A percentile compares a stretch with the other conserved stretches of the same genome.
Conservation (phyloP, 2,797 vertebrate genomes). For the Antennarius maculatus region DNA sequence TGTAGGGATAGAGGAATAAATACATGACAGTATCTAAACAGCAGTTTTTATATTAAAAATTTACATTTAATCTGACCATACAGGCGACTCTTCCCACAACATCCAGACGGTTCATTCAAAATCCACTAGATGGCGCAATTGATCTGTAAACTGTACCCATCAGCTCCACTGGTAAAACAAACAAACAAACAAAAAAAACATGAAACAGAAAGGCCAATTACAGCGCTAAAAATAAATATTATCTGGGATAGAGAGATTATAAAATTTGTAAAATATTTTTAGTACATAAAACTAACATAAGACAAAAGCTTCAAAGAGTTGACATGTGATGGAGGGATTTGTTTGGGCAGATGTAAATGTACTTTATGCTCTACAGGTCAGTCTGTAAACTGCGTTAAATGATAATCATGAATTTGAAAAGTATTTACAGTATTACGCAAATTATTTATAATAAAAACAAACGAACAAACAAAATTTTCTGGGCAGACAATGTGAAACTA, state of each 20-base stretch:
- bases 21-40: no score
- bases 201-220: conserved; percentile 41
- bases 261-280: conserved; percentile 16
- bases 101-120: neutral
- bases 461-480: no score
- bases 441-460: no score
- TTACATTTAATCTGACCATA: conserved; percentile 44
- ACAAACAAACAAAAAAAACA: neutral
- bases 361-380: conserved; percentile 24
- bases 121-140: conserved; percentile 64
- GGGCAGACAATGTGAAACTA: no score
- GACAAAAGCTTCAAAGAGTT: neutral
- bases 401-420: no score
- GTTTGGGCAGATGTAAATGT: conserved; percentile 16
- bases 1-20: no score
- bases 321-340: neutral
- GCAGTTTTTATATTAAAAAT: no score
- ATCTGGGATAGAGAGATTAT: conserved; percentile 36
- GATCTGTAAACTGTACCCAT: conserved; percentile 5
- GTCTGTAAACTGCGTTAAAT: conserved; percentile 26
- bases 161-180: neutral
- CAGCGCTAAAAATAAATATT: conserved; percentile 63
- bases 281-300: conserved; percentile 42
- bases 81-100: conserved; percentile 1
- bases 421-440: no score